Percentiles rank a stretch among this genome's conserved stretches.
phyloP scores from a whole-genome alignment of 1,140 invertebrate genomes.

The Drosophila persimilis region DNA sequence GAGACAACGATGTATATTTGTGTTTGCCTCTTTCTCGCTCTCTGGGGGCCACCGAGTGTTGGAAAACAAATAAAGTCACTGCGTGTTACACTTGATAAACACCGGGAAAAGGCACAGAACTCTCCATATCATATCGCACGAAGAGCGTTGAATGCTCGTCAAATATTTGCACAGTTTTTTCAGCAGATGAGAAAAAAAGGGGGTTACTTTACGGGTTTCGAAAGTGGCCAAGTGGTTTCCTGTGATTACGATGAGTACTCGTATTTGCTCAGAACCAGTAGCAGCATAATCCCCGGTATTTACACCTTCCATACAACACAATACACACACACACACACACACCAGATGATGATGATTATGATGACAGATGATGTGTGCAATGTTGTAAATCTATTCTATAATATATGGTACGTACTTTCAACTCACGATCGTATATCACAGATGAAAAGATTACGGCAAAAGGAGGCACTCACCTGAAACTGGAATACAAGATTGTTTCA shows the following conservation, averaged over 20 bases:
- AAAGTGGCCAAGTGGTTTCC: constrained; percentile 20
- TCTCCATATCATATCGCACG: constrained; percentile 23
- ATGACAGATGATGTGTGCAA: constrained; percentile 28
- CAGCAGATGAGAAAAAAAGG: constrained; percentile 18
- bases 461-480: no score
- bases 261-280: constrained; percentile 55
- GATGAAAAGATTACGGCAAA: neutral
- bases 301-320: constrained; percentile 52
- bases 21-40: constrained; percentile 1
- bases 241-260: constrained; percentile 4
- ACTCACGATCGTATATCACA: constrained; percentile 13
- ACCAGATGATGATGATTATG: constrained; percentile 2
- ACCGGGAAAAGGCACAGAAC: constrained; percentile 31
- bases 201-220: constrained; percentile 29
- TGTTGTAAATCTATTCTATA: constrained; percentile 48
- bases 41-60: constrained; percentile 49
- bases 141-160: constrained; percentile 42
- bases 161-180: constrained; percentile 68
- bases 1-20: constrained; percentile 7
- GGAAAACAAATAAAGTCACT: constrained; percentile 65
- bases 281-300: constrained; percentile 70
- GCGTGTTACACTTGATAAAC: constrained; percentile 77
- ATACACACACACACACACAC: neutral
- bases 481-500: no score
- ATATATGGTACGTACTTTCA: constrained; percentile 23